phyloP scores from a whole-genome alignment of 1,140 invertebrate species.

The Phenacoccus solenopsis region DNA sequence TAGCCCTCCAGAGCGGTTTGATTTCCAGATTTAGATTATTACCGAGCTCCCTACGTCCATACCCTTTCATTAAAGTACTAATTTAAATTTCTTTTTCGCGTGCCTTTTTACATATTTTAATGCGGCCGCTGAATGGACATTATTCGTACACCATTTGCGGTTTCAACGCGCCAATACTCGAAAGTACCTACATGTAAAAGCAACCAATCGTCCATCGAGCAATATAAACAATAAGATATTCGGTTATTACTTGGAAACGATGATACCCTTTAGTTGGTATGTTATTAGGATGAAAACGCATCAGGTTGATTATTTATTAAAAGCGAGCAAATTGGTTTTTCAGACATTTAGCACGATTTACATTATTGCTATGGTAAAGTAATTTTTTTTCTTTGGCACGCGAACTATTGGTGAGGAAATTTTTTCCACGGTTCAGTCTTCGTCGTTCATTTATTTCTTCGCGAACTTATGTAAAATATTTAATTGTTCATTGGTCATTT shows the following conservation, averaged over 20 bases:
- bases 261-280: too few relatives aligned
- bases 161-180: neutral
- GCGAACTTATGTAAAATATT: neutral
- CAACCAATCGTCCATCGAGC: too few relatives aligned
- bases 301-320: neutral
- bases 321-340: neutral
- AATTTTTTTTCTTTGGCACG: neutral
- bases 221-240: too few relatives aligned
- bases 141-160: neutral
- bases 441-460: neutral
- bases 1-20: too few relatives aligned
- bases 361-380: neutral
- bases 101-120: neutral
- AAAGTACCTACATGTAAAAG: too few relatives aligned
- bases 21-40: neutral
- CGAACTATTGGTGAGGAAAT: neutral
- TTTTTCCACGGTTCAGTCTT: neutral
- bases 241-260: too few relatives aligned
- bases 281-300: neutral
- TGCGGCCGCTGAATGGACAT: neutral
- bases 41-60: neutral
- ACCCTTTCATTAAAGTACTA: neutral
- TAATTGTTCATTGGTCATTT: neutral
- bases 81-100: conserved; percentile 2
- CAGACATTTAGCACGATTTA: neutral